Evolutionary conservation across 2,797 vertebrate genomes (phyloP), one percentile per base, ranked within the genome.

Genomic region (Anableps anableps): DNA sequence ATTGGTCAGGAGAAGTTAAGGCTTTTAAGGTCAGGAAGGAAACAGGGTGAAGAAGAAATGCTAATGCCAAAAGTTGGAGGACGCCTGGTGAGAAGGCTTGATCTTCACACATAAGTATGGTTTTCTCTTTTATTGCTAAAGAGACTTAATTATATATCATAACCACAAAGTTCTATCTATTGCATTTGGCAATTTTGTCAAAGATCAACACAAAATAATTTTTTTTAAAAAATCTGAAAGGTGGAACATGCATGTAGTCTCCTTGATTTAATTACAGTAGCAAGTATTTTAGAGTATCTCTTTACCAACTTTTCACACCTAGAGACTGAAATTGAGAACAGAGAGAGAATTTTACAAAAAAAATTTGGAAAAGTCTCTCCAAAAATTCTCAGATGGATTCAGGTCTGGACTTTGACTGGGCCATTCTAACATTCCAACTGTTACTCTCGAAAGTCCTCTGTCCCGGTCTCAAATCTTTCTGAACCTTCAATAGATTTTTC

Each of bases 1-100:
- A 83, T 9, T 68, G 75, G 70, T 76, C 58, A 31, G 58, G 64
- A 83, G 66, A 83, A 86, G 80, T 79, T 58, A 47, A 78, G 64
- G 48, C 80, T 76, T 71, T 71, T 71, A 64, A 84, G 82, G 89
- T 87, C 81, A 89, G 45, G 36, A 62, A 68, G 81, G 60, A 78
- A 31, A 78, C 29, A 47, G 43, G 77, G 43, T 38, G 13, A 75
- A 43, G 60, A 66, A 6, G 58, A 64, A 68, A 38, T 80, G 62
- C 72, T 80, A 41, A 71, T 50, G 19, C 47, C 60, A 36, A 31
- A 23, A 79, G 43, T 51, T 47, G 45, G 72, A 78, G n/a, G 21
- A 79, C 34, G 7, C 29, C 17, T 76, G n/a, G 55, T 26, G 55
- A 29, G 41, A 17, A 5, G 11, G 68, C 29, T n/a, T 45, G 41